Percentiles rank a stretch among this genome's conserved stretches.
Evolutionary conservation across 2,113 vertebrate genomes (phyloP).

Genomic region (Chunga burmeisteri): DNA sequence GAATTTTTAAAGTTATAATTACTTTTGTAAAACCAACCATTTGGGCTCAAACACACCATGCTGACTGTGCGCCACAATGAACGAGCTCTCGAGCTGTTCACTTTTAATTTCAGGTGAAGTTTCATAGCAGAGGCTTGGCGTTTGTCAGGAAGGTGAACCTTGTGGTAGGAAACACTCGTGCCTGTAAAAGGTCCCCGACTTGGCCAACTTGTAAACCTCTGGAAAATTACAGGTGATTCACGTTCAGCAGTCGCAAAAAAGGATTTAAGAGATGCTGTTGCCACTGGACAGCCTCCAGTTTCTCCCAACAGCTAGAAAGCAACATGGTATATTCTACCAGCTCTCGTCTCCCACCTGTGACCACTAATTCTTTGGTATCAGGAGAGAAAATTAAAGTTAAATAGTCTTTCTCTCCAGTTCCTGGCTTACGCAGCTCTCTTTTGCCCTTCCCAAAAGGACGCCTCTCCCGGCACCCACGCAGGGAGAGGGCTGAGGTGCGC

Average conservation of each 20-base stretch:
- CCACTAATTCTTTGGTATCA: neutral
- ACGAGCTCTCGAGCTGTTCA: fast-evolving
- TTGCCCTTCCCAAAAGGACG: neutral
- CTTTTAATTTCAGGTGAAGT: neutral
- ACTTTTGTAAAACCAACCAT: neutral
- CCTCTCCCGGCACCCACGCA: fast-evolving
- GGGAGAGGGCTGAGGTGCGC: fast-evolving
- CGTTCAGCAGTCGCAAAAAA: neutral
- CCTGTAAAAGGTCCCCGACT: neutral
- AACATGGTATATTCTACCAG: neutral
- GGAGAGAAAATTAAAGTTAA: neutral
- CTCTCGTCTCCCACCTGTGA: neutral
- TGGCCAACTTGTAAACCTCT: neutral
- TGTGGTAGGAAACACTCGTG: neutral
- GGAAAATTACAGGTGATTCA: neutral
- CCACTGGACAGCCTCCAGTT: neutral
- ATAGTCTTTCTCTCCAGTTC: neutral
- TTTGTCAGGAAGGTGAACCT: neutral
- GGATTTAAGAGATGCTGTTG: neutral
- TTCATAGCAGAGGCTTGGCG: neutral
- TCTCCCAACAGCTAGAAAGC: neutral
- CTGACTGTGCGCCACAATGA: neutral
- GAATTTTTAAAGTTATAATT: neutral
- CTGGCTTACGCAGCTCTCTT: fast-evolving
- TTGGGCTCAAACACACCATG: neutral